A percentile compares a stretch with the other conserved stretches of the same genome.
Evolutionary conservation across 1,140 invertebrate species (phyloP).

Genomic region (Rhagoletis pomonella): DNA sequence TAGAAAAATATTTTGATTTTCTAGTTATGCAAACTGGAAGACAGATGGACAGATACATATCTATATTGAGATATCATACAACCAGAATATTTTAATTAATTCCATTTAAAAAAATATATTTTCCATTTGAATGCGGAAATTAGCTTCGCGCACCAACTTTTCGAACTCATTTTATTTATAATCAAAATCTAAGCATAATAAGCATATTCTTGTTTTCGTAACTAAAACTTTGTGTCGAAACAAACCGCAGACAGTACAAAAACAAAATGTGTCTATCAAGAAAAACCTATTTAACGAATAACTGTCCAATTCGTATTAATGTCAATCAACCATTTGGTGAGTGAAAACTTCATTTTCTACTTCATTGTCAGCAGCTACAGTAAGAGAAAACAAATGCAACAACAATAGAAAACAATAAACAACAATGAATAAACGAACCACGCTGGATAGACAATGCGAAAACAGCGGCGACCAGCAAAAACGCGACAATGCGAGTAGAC

Average conservation of each 20-base stretch:
- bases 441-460: not conserved
- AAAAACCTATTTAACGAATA: slow-evolving; percentile 39
- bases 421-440: not conserved
- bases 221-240: not conserved
- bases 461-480: not conserved
- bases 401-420: slow-evolving; percentile 1
- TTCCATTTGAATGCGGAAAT: too few species aligned
- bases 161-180: not conserved
- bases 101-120: too few species aligned
- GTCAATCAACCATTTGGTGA: slow-evolving; percentile 41
- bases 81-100: too few species aligned
- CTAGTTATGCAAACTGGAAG: too few species aligned
- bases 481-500: slow-evolving; percentile 38
- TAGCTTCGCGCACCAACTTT: too few species aligned
- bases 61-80: too few species aligned
- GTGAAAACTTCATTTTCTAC: slow-evolving; percentile 41
- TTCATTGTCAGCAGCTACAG: not conserved
- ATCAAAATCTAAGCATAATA: not conserved
- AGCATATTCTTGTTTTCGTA: not conserved
- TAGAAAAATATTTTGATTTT: too few species aligned
- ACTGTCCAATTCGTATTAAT: slow-evolving; percentile 51
- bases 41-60: too few species aligned
- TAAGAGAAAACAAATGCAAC: too few species aligned
- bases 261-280: not conserved
- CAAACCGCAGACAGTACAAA: not conserved